These are phyloP conservation scores for Nematostella vectensis DNA, from an alignment of 92 coral and sea anemone species.

Conservation along the genomic window DNA sequence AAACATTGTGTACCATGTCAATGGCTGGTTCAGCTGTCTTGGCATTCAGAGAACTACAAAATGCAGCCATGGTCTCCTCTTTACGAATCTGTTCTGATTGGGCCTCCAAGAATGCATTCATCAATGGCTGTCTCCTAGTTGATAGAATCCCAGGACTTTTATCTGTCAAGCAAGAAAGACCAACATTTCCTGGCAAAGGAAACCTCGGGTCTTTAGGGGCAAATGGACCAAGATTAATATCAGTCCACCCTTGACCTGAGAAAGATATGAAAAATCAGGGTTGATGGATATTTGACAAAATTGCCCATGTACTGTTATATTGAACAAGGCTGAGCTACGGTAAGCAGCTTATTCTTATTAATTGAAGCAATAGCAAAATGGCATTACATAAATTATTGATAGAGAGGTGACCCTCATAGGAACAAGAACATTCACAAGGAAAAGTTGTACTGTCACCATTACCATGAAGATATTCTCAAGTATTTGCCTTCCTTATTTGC, in stretches of 20 bases:
- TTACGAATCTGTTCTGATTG: slow-evolving; percentile 64
- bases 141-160: slow-evolving; percentile 1
- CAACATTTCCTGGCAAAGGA: slow-evolving; percentile 97
- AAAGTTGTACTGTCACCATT: too few relatives aligned
- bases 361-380: too few relatives aligned
- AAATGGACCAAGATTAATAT: slow-evolving; percentile 83
- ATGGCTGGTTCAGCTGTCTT: too few relatives aligned
- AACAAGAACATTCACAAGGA: too few relatives aligned
- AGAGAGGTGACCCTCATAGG: too few relatives aligned
- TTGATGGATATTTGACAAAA: background rate
- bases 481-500: too few relatives aligned
- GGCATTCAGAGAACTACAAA: too few relatives aligned
- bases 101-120: slow-evolving; percentile 75
- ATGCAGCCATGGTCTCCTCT: slow-evolving; percentile 57
- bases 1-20: too few relatives aligned
- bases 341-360: background rate
- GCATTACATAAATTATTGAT: too few relatives aligned
- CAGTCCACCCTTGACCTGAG: slow-evolving; percentile 40
- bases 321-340: background rate
- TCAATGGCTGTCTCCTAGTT: slow-evolving; percentile 39
- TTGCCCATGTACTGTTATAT: too few relatives aligned
- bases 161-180: slow-evolving; percentile 20
- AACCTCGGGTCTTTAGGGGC: slow-evolving; percentile 82
- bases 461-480: too few relatives aligned
- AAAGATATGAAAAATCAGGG: slow-evolving; percentile 3